These are phyloP conservation scores for Aradus depressus DNA, from an alignment of 2,888 invertebrate species.

Conservation along the genomic window DNA sequence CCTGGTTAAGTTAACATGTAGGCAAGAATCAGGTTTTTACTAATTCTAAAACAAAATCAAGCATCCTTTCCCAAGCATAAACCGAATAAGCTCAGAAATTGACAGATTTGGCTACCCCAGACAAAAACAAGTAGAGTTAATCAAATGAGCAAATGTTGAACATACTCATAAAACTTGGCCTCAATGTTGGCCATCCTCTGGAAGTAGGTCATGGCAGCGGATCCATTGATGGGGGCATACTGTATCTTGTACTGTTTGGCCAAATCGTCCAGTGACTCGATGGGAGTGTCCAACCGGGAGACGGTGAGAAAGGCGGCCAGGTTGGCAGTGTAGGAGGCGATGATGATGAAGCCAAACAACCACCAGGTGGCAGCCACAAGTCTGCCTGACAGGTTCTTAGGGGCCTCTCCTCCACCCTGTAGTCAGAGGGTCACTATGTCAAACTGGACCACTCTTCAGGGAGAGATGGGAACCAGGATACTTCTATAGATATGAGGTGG, in stretches of 20 bases:
- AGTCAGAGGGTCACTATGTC: too few relatives aligned
- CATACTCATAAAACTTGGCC: conserved; percentile 84
- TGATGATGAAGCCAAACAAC: conserved; percentile 97
- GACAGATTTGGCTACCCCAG: too few relatives aligned
- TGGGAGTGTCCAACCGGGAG: conserved; percentile 81
- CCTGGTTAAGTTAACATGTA: too few relatives aligned
- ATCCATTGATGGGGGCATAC: conserved; percentile 82
- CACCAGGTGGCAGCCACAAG: conserved; percentile 97
- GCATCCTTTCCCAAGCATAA: too few relatives aligned
- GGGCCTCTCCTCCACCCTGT: conserved; percentile 89
- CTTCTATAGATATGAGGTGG: too few relatives aligned
- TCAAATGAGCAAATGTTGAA: too few relatives aligned
- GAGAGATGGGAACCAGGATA: too few relatives aligned
- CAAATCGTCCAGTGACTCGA: conserved; percentile 86
- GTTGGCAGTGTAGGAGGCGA: conserved; percentile 97
- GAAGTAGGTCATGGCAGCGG: conserved; percentile 87
- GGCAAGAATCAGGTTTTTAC: too few relatives aligned
- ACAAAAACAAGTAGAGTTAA: too few relatives aligned
- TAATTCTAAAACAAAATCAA: too few relatives aligned
- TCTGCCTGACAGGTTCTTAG: conserved; percentile 89
- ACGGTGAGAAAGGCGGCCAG: conserved; percentile 94
- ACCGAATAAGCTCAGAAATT: too few relatives aligned
- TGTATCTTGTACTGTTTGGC: conserved; percentile 93
- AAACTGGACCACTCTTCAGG: too few relatives aligned
- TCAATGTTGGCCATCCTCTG: conserved; percentile 93